Percentiles rank a stretch among this genome's conserved stretches.
These are phyloP conservation scores for Deilephila elpenor DNA, from an alignment of 2,888 invertebrate species.

Conservation along the genomic window DNA sequence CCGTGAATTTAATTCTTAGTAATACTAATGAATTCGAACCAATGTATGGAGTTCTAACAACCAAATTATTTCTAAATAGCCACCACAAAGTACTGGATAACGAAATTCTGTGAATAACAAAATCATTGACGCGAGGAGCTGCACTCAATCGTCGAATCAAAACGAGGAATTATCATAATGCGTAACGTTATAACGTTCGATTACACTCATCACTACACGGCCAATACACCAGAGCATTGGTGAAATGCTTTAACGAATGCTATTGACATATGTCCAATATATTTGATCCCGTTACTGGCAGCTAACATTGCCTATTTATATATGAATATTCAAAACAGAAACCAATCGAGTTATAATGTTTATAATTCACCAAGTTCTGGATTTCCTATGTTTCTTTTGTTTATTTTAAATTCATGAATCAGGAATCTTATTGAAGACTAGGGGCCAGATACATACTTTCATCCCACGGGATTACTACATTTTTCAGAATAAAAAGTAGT, in stretches of 20 bases:
- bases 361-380: too few relatives aligned
- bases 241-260: not conserved
- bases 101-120: not conserved
- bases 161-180: not conserved
- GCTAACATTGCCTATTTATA: not conserved
- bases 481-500: too few relatives aligned
- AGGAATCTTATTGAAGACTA: too few relatives aligned
- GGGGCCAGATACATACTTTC: too few relatives aligned
- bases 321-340: not conserved
- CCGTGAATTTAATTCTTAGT: too few relatives aligned
- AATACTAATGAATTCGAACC: not conserved
- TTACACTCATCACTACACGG: constrained; percentile 3
- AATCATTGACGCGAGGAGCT: not conserved
- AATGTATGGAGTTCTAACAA: not conserved
- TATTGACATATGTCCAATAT: constrained; percentile 3
- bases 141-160: not conserved
- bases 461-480: too few relatives aligned
- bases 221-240: not conserved
- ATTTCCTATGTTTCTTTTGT: too few relatives aligned
- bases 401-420: too few relatives aligned
- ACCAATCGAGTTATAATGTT: too few relatives aligned
- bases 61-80: not conserved
- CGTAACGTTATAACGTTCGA: constrained; percentile 2
- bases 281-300: not conserved
- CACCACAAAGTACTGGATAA: not conserved